These are phyloP conservation scores for Lasioglossum leucozonium DNA, from an alignment of 2,888 invertebrate species.

Conservation along the genomic window DNA sequence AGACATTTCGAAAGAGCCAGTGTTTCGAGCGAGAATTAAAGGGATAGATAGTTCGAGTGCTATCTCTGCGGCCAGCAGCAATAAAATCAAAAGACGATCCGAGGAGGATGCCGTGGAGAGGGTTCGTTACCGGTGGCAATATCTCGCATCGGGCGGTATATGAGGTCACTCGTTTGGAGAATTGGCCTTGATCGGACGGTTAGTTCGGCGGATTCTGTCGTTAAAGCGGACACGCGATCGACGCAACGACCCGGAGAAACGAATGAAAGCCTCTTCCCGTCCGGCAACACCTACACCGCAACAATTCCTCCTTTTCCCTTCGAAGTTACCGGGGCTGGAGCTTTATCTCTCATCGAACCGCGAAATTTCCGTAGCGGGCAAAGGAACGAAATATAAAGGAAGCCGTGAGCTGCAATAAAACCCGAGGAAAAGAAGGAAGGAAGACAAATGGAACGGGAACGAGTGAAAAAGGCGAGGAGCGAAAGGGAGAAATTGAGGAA, in stretches of 20 bases:
- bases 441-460: neutral
- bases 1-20: no score
- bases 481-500: conserved; percentile 42
- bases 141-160: neutral
- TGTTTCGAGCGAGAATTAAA: no score
- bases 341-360: conserved; percentile 30
- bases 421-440: conserved; percentile 20
- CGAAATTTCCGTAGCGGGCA: conserved; percentile 40
- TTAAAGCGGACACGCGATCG: neutral
- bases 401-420: conserved; percentile 41
- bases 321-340: neutral
- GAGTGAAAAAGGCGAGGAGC: neutral
- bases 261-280: neutral
- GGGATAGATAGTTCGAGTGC: neutral
- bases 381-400: conserved; percentile 44
- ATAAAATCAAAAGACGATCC: neutral
- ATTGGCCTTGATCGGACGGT: neutral
- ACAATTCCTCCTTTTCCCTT: neutral
- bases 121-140: neutral
- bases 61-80: neutral
- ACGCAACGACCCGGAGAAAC: neutral
- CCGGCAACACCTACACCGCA: neutral
- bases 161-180: neutral
- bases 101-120: neutral
- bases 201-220: neutral